Percentiles rank a stretch among this genome's conserved stretches.
These are phyloP conservation scores for Chelidonichthys spinosus DNA, from an alignment of 2,797 vertebrate species.

Conservation along the genomic window DNA sequence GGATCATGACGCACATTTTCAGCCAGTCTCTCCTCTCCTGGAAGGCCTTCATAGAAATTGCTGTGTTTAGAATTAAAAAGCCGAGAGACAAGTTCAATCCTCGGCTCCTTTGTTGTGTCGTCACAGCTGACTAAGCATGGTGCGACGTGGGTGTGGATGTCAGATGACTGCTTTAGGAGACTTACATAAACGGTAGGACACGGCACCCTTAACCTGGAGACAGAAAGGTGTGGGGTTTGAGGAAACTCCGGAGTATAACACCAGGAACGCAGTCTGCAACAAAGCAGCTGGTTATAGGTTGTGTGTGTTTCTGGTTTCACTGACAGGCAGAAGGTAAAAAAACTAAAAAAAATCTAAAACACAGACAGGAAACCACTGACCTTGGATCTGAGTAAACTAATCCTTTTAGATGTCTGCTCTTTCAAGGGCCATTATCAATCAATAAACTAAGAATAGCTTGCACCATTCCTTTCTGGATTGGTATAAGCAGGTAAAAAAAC, in stretches of 20 bases:
- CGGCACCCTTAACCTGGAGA: not conserved
- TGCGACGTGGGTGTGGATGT: no score
- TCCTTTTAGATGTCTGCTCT: not conserved
- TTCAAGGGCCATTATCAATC: not conserved
- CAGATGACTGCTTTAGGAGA: not conserved
- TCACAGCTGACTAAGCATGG: no score
- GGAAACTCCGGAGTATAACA: not conserved
- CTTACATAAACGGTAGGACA: not conserved
- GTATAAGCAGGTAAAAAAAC: not conserved
- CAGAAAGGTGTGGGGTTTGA: not conserved
- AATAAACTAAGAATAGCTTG: constrained; percentile 1
- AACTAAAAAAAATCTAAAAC: not conserved
- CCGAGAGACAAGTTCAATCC: not conserved
- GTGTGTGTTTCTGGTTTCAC: not conserved
- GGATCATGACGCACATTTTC: no score
- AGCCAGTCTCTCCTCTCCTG: no score
- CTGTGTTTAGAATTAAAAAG: not conserved
- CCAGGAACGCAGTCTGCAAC: not conserved
- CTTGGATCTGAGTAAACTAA: not conserved
- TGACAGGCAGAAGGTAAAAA: not conserved
- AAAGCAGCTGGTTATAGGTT: not conserved
- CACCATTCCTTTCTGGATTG: not conserved
- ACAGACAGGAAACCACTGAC: not conserved
- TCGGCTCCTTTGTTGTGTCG: no score
- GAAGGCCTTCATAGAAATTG: no score